Conservation (phyloP, 2,113 vertebrate species). For the Tragelaphus scriptus region DNA sequence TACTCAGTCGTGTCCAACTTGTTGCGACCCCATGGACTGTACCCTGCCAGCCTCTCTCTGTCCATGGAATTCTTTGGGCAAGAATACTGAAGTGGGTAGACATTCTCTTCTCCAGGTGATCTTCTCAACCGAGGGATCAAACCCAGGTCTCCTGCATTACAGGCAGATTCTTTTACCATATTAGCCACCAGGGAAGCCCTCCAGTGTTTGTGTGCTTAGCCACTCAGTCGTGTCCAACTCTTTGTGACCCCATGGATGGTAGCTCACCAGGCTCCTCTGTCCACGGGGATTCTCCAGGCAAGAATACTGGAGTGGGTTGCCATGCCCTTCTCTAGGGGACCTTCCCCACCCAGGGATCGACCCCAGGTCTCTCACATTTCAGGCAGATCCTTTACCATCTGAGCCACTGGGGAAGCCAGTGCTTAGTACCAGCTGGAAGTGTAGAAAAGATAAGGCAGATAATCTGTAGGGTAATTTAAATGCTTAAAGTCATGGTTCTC, state of each 20-base stretch:
- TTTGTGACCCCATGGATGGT: background rate
- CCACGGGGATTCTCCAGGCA: background rate
- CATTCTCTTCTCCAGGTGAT: background rate
- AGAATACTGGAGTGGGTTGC: background rate
- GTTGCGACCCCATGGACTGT: background rate
- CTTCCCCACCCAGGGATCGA: background rate
- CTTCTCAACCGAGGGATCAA: background rate
- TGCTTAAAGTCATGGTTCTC: background rate
- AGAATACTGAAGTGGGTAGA: background rate
- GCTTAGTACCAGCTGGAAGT: background rate
- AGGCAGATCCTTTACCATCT: background rate
- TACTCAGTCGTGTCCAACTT: background rate
- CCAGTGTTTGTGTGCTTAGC: background rate
- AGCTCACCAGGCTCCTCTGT: background rate
- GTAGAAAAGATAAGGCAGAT: background rate
- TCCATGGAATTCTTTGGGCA: background rate
- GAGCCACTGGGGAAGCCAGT: background rate
- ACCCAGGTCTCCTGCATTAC: background rate
- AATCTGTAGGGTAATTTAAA: background rate
- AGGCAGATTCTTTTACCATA: background rate
- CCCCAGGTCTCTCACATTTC: background rate
- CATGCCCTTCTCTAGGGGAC: background rate
- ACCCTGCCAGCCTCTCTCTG: background rate
- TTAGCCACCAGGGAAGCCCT: background rate
- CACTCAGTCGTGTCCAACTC: background rate